A percentile compares a stretch with the other conserved stretches of the same genome.
Conservation (phyloP, 2,113 vertebrate genomes). For the Colaptes auratus region DNA sequence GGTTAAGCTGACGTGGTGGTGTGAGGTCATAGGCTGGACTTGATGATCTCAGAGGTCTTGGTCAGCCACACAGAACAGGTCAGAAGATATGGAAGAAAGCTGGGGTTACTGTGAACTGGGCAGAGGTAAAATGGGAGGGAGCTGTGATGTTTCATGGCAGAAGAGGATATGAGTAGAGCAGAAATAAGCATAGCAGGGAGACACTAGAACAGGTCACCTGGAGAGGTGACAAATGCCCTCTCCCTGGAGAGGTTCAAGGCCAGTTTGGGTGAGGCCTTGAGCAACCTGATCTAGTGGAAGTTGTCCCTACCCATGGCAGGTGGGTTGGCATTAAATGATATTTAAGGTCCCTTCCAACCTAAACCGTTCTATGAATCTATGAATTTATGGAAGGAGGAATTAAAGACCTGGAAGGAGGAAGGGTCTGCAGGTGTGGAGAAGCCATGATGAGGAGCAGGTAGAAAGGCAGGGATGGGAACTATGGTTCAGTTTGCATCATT, state of each 20-base stretch:
- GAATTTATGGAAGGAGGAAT: not conserved
- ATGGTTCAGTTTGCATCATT: not conserved
- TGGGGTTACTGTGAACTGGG: not conserved
- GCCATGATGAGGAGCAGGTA: not conserved
- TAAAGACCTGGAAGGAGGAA: not conserved
- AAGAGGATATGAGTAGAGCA: not conserved
- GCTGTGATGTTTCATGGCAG: not conserved
- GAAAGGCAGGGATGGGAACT: not conserved
- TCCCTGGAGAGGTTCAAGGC: no score
- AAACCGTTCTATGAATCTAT: not conserved
- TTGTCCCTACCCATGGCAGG: no score
- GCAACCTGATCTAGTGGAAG: no score
- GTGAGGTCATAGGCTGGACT: no score
- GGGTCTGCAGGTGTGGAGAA: rapidly evolving
- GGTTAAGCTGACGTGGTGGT: no score
- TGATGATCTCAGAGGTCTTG: not conserved
- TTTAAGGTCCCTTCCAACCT: no score
- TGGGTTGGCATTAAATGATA: no score
- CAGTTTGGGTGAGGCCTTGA: no score
- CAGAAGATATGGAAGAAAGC: not conserved
- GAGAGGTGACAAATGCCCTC: no score
- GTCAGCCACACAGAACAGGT: not conserved
- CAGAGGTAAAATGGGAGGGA: not conserved
- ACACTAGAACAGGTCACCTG: not conserved
- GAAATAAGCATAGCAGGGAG: not conserved